phyloP scores from a whole-genome alignment of 2,797 vertebrate genomes.

The Sebastes diploproa region DNA sequence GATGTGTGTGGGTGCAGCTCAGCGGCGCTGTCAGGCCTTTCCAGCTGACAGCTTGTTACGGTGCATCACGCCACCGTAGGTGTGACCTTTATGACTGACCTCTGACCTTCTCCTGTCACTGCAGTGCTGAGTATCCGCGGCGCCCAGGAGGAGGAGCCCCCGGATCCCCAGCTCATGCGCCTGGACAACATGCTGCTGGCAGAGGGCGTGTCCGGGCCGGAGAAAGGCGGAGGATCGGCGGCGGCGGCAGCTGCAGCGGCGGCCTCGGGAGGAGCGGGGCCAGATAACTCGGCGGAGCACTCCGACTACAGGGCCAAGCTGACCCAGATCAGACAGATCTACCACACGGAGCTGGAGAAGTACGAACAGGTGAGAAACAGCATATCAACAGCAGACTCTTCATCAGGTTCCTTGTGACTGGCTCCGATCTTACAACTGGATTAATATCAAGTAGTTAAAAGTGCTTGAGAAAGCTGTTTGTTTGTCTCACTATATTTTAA shows the following conservation, averaged over 20 bases:
- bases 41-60: constrained; percentile 63
- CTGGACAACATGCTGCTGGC: constrained; percentile 99
- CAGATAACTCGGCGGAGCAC: constrained; percentile 94
- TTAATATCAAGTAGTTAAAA: neutral
- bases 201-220: constrained; percentile 93
- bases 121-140: constrained; percentile 97
- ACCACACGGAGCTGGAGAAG: constrained; percentile 99
- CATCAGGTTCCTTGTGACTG: neutral
- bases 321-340: constrained; percentile 97
- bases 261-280: constrained; percentile 87
- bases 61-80: constrained; percentile 39
- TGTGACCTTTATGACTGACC: constrained; percentile 60
- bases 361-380: constrained; percentile 91
- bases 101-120: constrained; percentile 57
- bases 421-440: neutral
- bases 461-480: neutral
- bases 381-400: neutral
- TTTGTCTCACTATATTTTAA: neutral
- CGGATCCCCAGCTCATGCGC: constrained; percentile 96
- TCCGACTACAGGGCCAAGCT: constrained; percentile 97
- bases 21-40: constrained; percentile 18
- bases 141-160: constrained; percentile 96
- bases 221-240: constrained; percentile 93
- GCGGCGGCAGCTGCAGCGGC: constrained; percentile 91
- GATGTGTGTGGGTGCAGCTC: constrained; percentile 23